These are phyloP conservation scores for Selene dorsalis DNA, from an alignment of 2,797 vertebrate species.

Conservation along the genomic window DNA sequence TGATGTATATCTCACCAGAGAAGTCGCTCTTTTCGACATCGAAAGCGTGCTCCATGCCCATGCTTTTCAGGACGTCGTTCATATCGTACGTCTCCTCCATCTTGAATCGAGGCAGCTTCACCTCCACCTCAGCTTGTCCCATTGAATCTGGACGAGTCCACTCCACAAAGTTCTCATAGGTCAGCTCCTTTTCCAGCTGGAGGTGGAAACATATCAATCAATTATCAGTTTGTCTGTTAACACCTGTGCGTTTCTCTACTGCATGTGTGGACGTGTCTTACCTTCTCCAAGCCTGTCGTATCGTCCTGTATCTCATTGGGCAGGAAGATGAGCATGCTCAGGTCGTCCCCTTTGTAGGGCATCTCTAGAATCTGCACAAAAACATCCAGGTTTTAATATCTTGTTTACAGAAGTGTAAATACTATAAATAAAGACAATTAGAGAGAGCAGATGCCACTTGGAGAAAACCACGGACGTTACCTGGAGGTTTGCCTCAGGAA, in stretches of 20 bases:
- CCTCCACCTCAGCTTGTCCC: slow-evolving; percentile 76
- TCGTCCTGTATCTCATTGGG: slow-evolving; percentile 83
- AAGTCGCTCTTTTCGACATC: slow-evolving; percentile 81
- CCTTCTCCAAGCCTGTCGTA: slow-evolving; percentile 87
- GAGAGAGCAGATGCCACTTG: no score
- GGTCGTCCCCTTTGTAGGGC: slow-evolving; percentile 84
- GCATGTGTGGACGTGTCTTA: slow-evolving; percentile 62
- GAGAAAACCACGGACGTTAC: slow-evolving; percentile 32
- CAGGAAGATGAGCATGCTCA: slow-evolving; percentile 91
- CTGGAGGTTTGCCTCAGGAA: slow-evolving; percentile 77
- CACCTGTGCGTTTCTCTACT: not conserved
- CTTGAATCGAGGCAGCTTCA: slow-evolving; percentile 90
- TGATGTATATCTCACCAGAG: slow-evolving; percentile 69
- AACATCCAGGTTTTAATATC: not conserved
- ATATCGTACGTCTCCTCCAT: slow-evolving; percentile 88
- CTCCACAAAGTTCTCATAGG: slow-evolving; percentile 85
- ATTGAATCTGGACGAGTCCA: slow-evolving; percentile 89
- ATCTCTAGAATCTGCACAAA: slow-evolving; percentile 86
- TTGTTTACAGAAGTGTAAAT: not conserved
- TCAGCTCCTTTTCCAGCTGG: slow-evolving; percentile 89
- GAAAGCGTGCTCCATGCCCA: slow-evolving; percentile 93
- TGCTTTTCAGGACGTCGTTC: slow-evolving; percentile 81
- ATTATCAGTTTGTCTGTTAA: not conserved
- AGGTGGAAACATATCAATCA: not conserved
- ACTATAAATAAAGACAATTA: no score